phyloP scores from a whole-genome alignment of 2,888 invertebrate species.

The Heliconius sara region DNA sequence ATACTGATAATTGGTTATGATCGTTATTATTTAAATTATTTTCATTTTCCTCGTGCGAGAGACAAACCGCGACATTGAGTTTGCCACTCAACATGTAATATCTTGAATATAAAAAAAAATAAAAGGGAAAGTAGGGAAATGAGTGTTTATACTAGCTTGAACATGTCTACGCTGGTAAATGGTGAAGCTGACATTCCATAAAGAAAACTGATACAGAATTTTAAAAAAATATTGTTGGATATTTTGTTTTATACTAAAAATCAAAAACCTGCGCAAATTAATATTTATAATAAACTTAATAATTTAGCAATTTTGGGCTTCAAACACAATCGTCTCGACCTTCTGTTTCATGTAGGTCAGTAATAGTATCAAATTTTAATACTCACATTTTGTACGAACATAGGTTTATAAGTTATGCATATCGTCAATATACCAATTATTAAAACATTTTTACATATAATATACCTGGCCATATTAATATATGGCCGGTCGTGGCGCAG shows the following conservation, averaged over 20 bases:
- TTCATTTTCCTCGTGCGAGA: too few species aligned
- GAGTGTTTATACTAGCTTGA: too few species aligned
- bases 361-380: constrained; percentile 15
- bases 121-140: too few species aligned
- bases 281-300: background rate
- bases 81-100: too few species aligned
- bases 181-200: background rate
- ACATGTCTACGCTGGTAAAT: too few species aligned
- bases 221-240: background rate
- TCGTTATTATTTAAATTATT: too few species aligned
- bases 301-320: background rate
- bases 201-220: background rate
- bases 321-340: constrained; percentile 1
- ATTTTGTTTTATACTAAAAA: background rate
- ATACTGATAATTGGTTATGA: too few species aligned
- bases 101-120: too few species aligned
- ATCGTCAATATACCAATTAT: too few species aligned
- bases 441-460: too few species aligned
- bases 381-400: background rate
- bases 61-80: too few species aligned
- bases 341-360: constrained; percentile 15
- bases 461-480: too few species aligned
- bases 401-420: background rate
- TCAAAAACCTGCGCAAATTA: background rate
- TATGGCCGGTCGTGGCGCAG: background rate